phyloP scores from a whole-genome alignment of 1,140 invertebrate genomes.

The Monochamus saltuarius region DNA sequence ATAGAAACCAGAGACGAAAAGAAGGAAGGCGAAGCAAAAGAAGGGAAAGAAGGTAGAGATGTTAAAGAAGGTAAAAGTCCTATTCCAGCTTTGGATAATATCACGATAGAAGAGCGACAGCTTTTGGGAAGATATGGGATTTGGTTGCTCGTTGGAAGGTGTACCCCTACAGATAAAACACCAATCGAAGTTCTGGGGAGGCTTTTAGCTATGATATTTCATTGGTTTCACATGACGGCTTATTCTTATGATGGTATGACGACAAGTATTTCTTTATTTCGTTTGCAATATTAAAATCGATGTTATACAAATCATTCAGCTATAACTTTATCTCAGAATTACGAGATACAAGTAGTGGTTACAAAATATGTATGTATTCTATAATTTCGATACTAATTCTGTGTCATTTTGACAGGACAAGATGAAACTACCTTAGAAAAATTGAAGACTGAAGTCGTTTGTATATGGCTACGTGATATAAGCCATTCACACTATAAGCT shows the following conservation, averaged over 20 bases:
- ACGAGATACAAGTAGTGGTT: too few relatives aligned
- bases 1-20: slow-evolving; percentile 55
- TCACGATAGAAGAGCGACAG: slow-evolving; percentile 77
- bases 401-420: slow-evolving; percentile 61
- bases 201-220: slow-evolving; percentile 93
- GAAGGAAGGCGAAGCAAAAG: slow-evolving; percentile 64
- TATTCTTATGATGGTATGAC: slow-evolving; percentile 88
- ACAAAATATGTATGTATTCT: too few relatives aligned
- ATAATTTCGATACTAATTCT: slow-evolving; percentile 54
- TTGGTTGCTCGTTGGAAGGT: slow-evolving; percentile 93
- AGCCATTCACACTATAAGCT: slow-evolving; percentile 85
- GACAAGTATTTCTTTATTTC: slow-evolving; percentile 48
- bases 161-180: slow-evolving; percentile 82
- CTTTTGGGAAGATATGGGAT: slow-evolving; percentile 93
- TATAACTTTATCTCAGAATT: too few relatives aligned
- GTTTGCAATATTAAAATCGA: slow-evolving; percentile 57
- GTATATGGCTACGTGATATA: slow-evolving; percentile 86
- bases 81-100: slow-evolving; percentile 57
- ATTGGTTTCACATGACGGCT: slow-evolving; percentile 98
- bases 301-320: too few relatives aligned
- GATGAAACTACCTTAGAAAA: slow-evolving; percentile 85
- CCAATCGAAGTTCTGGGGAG: slow-evolving; percentile 86
- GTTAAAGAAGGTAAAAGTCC: slow-evolving; percentile 42
- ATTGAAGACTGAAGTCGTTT: slow-evolving; percentile 91
- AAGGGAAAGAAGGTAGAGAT: slow-evolving; percentile 59